Conservation (phyloP, 1,140 invertebrate species). For the Pseudomyrmex gracilis region DNA sequence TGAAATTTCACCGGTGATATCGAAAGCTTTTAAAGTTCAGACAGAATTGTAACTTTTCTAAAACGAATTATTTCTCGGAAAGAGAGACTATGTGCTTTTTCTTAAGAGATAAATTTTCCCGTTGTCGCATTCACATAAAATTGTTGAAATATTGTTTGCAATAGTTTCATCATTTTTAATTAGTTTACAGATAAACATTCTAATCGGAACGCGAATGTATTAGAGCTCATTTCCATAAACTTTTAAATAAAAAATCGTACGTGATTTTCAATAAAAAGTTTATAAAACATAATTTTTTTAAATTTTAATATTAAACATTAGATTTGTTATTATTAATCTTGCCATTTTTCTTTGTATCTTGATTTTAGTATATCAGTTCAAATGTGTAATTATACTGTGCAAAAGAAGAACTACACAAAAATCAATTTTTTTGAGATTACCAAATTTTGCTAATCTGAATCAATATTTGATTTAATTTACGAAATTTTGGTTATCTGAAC, state of each 20-base stretch:
- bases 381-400: background rate
- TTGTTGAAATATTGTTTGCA: background rate
- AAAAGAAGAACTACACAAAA: too few relatives aligned
- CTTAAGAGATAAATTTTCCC: conserved; percentile 8
- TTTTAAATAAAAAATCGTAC: background rate
- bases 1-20: conserved; percentile 35
- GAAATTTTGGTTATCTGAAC: too few relatives aligned
- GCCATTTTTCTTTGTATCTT: background rate
- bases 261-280: background rate
- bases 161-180: too few relatives aligned
- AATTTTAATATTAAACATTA: background rate
- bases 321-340: background rate
- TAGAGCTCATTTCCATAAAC: too few relatives aligned
- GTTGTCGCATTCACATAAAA: background rate
- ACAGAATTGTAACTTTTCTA: conserved; percentile 15
- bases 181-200: background rate
- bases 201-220: background rate
- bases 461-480: too few relatives aligned
- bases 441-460: too few relatives aligned
- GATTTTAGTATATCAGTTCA: background rate
- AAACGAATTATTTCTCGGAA: conserved; percentile 35
- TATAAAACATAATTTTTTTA: conserved; percentile 1
- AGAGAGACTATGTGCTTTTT: background rate
- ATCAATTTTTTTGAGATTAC: too few relatives aligned
- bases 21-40: conserved; percentile 16